Base-by-base conservation (phyloP, 2,113 vertebrate species). In the Shinisaurus crocodilurus region DNA sequence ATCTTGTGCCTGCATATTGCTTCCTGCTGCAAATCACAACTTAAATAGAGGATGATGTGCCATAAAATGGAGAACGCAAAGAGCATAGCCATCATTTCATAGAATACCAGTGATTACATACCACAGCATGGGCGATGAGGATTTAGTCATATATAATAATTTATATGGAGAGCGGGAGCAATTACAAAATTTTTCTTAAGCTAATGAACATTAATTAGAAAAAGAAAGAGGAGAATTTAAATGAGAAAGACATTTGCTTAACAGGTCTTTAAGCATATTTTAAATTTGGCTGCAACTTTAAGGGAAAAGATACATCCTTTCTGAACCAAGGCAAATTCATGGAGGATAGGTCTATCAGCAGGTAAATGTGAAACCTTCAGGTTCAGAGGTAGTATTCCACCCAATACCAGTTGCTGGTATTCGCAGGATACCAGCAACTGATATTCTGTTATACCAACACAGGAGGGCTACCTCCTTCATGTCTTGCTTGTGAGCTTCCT, bases 251-350 rank as follows among this genome's bases (percentile, higher is more conserved):
- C 16, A 13, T 67, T 54, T 72, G 6, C 45, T n/a, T 50, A 67
- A 48, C 43, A 80, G 0, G 0, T 50, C 74, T 48, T 13, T 74
- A 79, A 0, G 6, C 23, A 25, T 43, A 63, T 75, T 93, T 20
- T 37, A 63, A 86, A 72, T 91, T 54, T 89, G 16, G 29, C 69
- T 91, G 86, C 15, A 67, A 32, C n/a, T 85, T 90, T 74, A 63
- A 5, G 85, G 76, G 1, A 1, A 0, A 32, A 3, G 88, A 63
- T 34, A 34, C 12, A 32, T 72, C 12, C 12, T n/a, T 72, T 34
- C 70, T 72, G 10, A 72, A 72, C 70, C n/a, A 6, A 65, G 23
- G n/a, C n/a, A 82, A 37, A 40, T 63, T 63, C 60, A 25, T 40
- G 50, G 1, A 9, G 4, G 37, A 57, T 45, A 57, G n/a, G 20